Evolutionary conservation across 1,140 invertebrate species (phyloP).

Genomic region (Drosophila nikananu): DNA sequence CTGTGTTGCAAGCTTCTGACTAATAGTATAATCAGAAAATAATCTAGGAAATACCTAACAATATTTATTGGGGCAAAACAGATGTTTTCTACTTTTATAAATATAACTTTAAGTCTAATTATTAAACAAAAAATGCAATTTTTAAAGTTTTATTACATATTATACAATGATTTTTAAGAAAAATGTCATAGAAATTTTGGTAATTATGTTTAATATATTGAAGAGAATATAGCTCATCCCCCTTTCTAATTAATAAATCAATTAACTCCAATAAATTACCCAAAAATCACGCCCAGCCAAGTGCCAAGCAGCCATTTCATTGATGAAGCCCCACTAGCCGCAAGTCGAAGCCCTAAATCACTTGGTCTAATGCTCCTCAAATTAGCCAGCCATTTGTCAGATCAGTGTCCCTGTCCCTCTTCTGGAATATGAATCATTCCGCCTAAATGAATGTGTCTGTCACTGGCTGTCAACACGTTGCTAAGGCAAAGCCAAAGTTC

Average conservation of each 20-base stretch:
- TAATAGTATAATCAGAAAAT: no score
- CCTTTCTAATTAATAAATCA: constrained; percentile 4
- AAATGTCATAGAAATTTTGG: no score
- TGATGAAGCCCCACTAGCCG: constrained; percentile 40
- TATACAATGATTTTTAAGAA: no score
- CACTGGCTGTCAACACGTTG: constrained; percentile 82
- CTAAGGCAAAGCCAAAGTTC: constrained; percentile 40
- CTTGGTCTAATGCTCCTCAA: constrained; percentile 67
- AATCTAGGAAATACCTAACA: no score
- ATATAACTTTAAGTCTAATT: no score
- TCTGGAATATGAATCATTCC: constrained; percentile 72
- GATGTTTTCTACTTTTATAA: no score
- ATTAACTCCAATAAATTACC: constrained; percentile 14
- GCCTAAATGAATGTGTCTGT: constrained; percentile 83
- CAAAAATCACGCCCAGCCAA: constrained; percentile 31
- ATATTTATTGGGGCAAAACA: no score
- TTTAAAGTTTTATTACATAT: no score
- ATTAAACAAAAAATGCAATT: no score
- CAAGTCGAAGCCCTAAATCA: constrained; percentile 64
- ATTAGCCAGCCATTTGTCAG: constrained; percentile 63
- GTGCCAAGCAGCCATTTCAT: constrained; percentile 32
- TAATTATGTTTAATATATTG: no score
- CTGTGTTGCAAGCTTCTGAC: no score
- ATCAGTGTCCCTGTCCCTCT: constrained; percentile 30
- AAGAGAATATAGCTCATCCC: no score